phyloP scores from a whole-genome alignment of 2,797 vertebrate species.

The Podarcis lilfordi region DNA sequence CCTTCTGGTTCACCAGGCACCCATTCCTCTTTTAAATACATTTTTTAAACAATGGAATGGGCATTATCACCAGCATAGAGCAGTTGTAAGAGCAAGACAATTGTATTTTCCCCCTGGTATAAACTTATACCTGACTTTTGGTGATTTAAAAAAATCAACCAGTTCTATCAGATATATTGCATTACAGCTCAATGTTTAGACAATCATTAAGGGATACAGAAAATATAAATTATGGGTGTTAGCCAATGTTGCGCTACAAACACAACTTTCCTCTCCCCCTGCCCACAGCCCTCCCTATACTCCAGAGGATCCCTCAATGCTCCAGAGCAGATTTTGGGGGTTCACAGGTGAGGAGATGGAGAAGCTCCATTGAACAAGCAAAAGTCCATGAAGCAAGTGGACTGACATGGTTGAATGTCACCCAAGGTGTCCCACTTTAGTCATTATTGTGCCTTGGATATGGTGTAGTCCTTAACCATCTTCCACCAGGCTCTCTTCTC shows the following conservation, averaged over 20 bases:
- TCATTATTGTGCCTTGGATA: neutral
- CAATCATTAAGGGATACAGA: too few species aligned
- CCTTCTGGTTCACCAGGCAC: conserved; percentile 1
- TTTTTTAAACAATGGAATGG: neutral
- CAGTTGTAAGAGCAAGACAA: neutral
- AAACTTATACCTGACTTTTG: neutral
- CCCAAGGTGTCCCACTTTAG: too few species aligned
- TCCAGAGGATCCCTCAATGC: too few species aligned
- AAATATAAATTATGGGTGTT: too few species aligned
- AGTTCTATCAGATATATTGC: neutral
- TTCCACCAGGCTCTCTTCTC: neutral
- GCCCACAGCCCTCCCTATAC: too few species aligned
- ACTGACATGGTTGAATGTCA: too few species aligned
- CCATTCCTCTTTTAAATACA: neutral
- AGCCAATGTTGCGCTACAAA: too few species aligned
- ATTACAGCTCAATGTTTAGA: neutral
- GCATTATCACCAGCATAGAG: neutral
- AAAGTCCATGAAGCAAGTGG: too few species aligned
- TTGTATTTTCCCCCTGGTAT: conserved; percentile 31
- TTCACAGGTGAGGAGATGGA: too few species aligned
- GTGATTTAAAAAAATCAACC: neutral
- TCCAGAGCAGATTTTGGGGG: too few species aligned
- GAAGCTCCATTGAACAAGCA: too few species aligned
- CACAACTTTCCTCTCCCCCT: too few species aligned
- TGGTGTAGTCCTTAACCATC: neutral